Percentiles rank a stretch among this genome's conserved stretches.
These are phyloP conservation scores for Trichogramma evanescens DNA, from an alignment of 2,888 invertebrate species.

Conservation along the genomic window DNA sequence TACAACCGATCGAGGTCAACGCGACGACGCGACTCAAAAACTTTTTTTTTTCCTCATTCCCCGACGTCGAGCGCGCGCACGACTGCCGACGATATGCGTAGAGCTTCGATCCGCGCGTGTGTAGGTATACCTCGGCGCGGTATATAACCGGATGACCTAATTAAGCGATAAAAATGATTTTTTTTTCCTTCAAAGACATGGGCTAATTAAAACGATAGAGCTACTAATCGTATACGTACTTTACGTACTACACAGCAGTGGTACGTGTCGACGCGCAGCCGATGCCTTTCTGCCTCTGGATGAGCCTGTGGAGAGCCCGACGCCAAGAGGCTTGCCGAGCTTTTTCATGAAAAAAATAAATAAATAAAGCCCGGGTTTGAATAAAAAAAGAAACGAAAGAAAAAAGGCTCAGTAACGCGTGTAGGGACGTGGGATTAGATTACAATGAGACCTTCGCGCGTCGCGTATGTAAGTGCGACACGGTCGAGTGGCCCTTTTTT, in stretches of 20 bases:
- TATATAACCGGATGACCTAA: conserved; percentile 8
- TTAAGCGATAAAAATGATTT: conserved; percentile 8
- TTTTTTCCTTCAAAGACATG: not conserved
- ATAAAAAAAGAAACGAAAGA: not conserved
- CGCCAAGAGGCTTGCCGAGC: too few relatives aligned
- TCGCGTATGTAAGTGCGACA: not conserved
- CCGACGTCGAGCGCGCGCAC: not conserved
- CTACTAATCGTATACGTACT: not conserved
- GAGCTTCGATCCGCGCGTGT: not conserved
- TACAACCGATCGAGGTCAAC: too few relatives aligned
- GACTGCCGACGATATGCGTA: not conserved
- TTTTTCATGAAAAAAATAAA: not conserved
- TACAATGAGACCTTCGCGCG: not conserved
- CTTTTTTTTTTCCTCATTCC: not conserved
- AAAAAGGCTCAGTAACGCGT: not conserved
- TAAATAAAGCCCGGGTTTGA: not conserved
- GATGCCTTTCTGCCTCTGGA: not conserved
- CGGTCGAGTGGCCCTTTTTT: not conserved
- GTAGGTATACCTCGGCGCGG: too few relatives aligned
- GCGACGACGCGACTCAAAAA: not conserved
- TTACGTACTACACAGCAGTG: too few relatives aligned
- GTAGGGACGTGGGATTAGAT: not conserved
- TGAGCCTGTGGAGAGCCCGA: too few relatives aligned
- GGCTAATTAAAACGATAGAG: conserved; percentile 10
- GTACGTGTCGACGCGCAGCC: too few relatives aligned